Conservation (phyloP, 2,113 vertebrate species). For the Lophotis ruficrista region DNA sequence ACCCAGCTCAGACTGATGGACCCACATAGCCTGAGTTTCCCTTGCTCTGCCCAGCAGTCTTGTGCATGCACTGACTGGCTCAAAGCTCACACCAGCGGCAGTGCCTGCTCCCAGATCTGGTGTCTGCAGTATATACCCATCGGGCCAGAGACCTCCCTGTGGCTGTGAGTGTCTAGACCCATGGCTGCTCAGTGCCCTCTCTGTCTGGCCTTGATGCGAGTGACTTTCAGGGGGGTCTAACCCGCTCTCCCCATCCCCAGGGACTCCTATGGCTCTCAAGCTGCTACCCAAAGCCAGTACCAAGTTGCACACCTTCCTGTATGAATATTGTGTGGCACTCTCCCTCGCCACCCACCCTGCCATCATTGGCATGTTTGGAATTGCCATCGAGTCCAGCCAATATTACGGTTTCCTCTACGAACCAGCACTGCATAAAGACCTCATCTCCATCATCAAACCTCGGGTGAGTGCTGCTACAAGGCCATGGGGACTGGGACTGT, state of each 20-base stretch:
- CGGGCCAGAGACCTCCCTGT: background rate
- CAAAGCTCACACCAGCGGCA: background rate
- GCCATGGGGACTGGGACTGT: background rate
- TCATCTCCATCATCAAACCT: constrained; percentile 91
- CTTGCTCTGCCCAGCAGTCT: background rate
- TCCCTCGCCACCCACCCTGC: constrained; percentile 86
- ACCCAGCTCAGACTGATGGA: background rate
- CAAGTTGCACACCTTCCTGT: constrained; percentile 89
- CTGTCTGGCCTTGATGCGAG: background rate
- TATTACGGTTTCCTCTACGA: constrained; percentile 93
- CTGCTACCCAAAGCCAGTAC: constrained; percentile 90
- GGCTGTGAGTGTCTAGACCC: background rate
- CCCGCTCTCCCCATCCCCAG: constrained; percentile 52
- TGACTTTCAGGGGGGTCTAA: background rate
- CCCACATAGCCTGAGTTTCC: accelerated
- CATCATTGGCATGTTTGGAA: constrained; percentile 88
- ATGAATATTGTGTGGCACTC: constrained; percentile 92
- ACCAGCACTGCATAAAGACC: constrained; percentile 86
- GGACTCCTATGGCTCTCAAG: constrained; percentile 93
- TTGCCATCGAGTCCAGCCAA: constrained; percentile 87
- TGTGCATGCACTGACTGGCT: background rate
- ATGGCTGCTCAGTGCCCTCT: background rate
- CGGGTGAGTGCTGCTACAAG: constrained; percentile 73
- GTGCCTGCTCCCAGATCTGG: background rate
- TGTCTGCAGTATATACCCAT: background rate